Evolutionary conservation across 1,140 invertebrate species (phyloP).

Genomic region (Metaphire vulgaris): DNA sequence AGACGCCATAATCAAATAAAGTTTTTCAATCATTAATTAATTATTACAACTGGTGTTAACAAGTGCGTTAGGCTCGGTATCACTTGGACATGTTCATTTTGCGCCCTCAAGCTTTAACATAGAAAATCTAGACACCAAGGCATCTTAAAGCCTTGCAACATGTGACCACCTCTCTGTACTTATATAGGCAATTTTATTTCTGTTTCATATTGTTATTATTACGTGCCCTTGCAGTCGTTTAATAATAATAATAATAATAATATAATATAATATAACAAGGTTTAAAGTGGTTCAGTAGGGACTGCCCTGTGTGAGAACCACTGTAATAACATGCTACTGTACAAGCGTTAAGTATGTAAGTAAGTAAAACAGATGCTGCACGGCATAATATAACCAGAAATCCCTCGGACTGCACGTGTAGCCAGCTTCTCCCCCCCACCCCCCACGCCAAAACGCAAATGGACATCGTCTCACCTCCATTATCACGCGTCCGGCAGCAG

Average conservation of each 20-base stretch:
- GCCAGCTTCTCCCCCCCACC: neutral
- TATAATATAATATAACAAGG: too few relatives aligned
- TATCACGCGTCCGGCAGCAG: neutral
- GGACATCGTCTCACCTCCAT: conserved; percentile 18
- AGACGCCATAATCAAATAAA: too few relatives aligned
- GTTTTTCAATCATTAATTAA: neutral
- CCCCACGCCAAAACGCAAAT: conserved; percentile 8
- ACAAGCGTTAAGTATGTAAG: neutral
- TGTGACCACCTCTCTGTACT: too few relatives aligned
- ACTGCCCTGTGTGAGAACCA: neutral
- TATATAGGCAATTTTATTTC: too few relatives aligned
- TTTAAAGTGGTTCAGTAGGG: neutral
- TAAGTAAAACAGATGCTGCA: neutral
- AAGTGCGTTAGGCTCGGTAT: neutral
- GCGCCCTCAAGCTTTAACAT: neutral
- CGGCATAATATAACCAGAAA: neutral
- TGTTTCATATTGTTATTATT: too few relatives aligned
- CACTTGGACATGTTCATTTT: neutral
- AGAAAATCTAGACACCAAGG: neutral
- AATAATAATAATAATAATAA: too few relatives aligned
- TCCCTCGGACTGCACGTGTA: neutral
- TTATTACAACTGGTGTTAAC: neutral
- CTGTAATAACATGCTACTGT: neutral
- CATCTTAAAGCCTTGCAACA: too few relatives aligned
- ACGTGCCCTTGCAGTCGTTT: too few relatives aligned